Conservation (phyloP, 2,113 vertebrate genomes). For the Melozone crissalis region DNA sequence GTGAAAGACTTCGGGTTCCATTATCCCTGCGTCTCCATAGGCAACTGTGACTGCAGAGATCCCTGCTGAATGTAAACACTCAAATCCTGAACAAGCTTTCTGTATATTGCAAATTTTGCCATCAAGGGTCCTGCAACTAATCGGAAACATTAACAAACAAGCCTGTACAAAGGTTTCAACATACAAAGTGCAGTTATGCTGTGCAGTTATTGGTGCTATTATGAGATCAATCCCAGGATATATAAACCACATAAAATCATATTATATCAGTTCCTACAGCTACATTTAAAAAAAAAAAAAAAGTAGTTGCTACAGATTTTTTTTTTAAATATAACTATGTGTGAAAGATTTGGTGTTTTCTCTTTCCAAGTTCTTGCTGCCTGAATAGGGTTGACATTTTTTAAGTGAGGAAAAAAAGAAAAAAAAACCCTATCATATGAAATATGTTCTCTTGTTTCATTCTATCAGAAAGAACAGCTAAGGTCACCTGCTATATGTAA, state of each 20-base stretch:
- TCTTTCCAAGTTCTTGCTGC: constrained; percentile 9
- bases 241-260: background rate
- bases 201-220: background rate
- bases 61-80: constrained; percentile 53
- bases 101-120: background rate
- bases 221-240: background rate
- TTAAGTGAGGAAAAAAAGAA: background rate
- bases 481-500: background rate
- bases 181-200: background rate
- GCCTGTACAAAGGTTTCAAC: background rate
- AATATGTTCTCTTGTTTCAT: background rate
- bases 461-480: background rate
- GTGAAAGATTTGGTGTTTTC: background rate
- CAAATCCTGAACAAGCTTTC: background rate
- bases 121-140: background rate
- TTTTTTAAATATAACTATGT: background rate
- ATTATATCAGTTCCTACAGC: background rate
- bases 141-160: background rate
- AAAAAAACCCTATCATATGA: background rate
- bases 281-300: background rate
- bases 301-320: background rate
- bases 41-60: constrained; percentile 65
- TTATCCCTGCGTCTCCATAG: constrained; percentile 44
- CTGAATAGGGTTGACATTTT: background rate
- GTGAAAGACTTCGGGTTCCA: constrained; percentile 39